phyloP scores from a whole-genome alignment of 2,888 invertebrate genomes.

The Ariolimax columbianus region DNA sequence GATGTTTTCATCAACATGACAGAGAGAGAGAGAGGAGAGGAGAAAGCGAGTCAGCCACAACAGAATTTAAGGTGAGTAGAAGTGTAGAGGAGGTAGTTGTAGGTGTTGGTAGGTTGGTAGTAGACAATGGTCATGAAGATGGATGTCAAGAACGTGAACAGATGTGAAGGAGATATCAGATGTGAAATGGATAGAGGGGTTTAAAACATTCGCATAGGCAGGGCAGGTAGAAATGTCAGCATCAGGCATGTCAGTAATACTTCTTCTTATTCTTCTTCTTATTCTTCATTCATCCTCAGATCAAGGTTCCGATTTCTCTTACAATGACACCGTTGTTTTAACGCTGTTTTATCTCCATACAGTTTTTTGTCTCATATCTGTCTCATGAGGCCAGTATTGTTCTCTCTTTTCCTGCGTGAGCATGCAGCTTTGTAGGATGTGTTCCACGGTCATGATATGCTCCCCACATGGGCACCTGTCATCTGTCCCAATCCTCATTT shows the following conservation, averaged over 20 bases:
- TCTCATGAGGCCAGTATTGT: too few species aligned
- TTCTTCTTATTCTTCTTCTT: too few species aligned
- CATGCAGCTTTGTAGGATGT: too few species aligned
- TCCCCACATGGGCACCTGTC: too few species aligned
- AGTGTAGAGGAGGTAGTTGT: neutral
- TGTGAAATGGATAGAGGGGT: neutral
- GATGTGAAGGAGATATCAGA: neutral
- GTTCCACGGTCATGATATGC: too few species aligned
- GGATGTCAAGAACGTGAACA: neutral
- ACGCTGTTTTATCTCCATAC: too few species aligned
- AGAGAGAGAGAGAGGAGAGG: neutral
- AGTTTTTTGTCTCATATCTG: too few species aligned
- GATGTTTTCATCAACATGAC: neutral
- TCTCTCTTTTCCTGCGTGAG: too few species aligned
- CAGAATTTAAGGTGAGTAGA: neutral
- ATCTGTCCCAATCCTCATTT: too few species aligned
- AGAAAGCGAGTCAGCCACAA: neutral
- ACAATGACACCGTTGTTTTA: too few species aligned
- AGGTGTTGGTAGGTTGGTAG: neutral
- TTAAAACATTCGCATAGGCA: neutral
- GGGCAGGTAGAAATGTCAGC: neutral
- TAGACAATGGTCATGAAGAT: neutral
- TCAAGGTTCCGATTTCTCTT: too few species aligned
- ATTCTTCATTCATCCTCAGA: too few species aligned
- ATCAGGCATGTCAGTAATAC: neutral